Base-by-base conservation (phyloP, 2,888 invertebrate genomes). In the Epistrophe grossulariae region DNA sequence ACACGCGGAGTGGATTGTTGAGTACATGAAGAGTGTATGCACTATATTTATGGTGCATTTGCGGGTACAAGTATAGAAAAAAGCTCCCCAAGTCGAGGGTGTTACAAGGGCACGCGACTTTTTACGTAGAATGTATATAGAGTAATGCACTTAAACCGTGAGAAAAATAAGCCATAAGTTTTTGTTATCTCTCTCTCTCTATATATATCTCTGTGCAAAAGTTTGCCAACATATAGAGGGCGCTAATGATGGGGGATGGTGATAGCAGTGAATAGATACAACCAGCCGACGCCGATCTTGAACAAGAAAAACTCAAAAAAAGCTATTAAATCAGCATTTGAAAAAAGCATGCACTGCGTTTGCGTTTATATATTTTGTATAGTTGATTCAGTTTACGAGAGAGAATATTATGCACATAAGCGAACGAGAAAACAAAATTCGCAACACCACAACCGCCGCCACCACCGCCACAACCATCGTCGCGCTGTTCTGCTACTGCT, bases 231-330 rank as follows among this genome's bases (percentile, higher is more conserved):
- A 71, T 35, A 10, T 73, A 71, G 48, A 35, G 48, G 40, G 48
- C 19, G 55, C 60, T 59, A 28, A 55, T 68, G 78, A 55, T 68
- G 78, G 74, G 62, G 40, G 40, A 40, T 70, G 52, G 55, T 70
- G 28, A 38, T 11, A 38, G 5, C 9, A 52, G 28, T 19, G 2
- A 11, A 19, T 43, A 1, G 1, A 24, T 15, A 38, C 0, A 60
- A 13, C 9, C 35, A 43, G 50, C 72, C 17, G 31, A 57, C 7
- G 31, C 79, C 38, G 83, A 87, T 87, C 87, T 87, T 87, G 87
- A 87, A 87, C 87, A 87, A 79, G 83, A 79, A 24, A 52, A 87
- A 79, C 70, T 81, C 81, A 72, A 76, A 77, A 74, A 77, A 74
- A 74, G 43, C 62, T 52, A 74, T 64, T 45, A 80, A 40, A 40